These are phyloP conservation scores for Anguilla marmorata DNA, from an alignment of 2,797 vertebrate species.

Conservation along the genomic window DNA sequence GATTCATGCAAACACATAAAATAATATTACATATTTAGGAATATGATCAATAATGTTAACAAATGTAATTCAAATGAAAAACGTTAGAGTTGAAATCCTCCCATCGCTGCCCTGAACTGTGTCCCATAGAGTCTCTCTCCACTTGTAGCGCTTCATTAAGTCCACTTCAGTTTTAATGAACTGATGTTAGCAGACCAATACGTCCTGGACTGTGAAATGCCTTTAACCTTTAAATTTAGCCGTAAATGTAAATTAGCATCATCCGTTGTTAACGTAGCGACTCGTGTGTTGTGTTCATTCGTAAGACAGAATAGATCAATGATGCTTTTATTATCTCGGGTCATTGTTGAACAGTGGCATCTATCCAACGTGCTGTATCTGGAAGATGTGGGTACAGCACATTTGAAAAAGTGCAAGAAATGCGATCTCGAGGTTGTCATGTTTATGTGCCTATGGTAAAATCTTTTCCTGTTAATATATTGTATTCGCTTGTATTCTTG, in stretches of 20 bases:
- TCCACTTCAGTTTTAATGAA: constrained; percentile 21
- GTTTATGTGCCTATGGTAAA: no score
- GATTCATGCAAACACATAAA: not conserved
- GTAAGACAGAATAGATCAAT: not conserved
- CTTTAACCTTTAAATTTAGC: not conserved
- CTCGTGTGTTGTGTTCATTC: no score
- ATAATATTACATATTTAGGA: not conserved
- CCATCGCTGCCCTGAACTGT: not conserved
- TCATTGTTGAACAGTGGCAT: not conserved
- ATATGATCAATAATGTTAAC: not conserved
- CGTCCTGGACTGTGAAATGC: constrained; percentile 19
- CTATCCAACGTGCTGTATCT: constrained; percentile 33
- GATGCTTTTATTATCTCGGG: not conserved
- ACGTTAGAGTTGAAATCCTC: not conserved
- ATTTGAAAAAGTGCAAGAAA: not conserved
- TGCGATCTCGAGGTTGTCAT: no score
- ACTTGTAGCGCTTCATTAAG: constrained; percentile 23
- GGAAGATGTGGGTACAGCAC: not conserved
- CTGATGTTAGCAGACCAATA: constrained; percentile 29
- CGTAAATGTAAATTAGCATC: constrained; percentile 7
- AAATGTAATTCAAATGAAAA: not conserved
- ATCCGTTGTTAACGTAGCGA: not conserved
- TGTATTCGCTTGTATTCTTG: not conserved
- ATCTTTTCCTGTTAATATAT: no score
- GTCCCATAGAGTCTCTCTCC: not conserved